Evolutionary conservation across 2,113 vertebrate genomes (phyloP).

Genomic region (Serilophus lunatus): DNA sequence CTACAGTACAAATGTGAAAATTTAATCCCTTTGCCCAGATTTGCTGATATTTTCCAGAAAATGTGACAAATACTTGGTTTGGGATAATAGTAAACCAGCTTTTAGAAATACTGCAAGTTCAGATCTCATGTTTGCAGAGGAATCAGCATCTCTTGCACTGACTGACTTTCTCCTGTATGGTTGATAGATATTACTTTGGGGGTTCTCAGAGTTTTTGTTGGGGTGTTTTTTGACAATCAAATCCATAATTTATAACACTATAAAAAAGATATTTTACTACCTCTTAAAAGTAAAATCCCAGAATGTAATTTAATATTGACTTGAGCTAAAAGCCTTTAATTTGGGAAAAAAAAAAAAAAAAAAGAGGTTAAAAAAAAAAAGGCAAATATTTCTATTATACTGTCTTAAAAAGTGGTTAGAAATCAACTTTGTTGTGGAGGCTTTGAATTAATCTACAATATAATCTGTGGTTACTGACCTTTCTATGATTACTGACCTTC

Average conservation of each 20-base stretch:
- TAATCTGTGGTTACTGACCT: neutral
- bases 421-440: neutral
- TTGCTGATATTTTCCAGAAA: neutral
- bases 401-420: neutral
- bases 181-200: neutral
- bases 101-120: neutral
- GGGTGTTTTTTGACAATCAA: neutral
- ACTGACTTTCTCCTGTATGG: neutral
- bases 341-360: too few relatives aligned
- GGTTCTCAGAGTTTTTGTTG: neutral
- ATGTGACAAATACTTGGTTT: neutral
- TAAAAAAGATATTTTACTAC: neutral
- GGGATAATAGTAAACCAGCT: neutral
- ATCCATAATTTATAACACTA: neutral
- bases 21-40: neutral
- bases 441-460: neutral
- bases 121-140: neutral
- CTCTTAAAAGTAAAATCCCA: neutral
- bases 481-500: neutral
- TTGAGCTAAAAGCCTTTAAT: neutral
- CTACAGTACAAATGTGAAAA: neutral
- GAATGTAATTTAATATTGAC: neutral
- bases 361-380: fast-evolving
- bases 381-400: neutral
- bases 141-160: neutral